Percentiles rank a stretch among this genome's conserved stretches.
Conservation (phyloP, 2,797 vertebrate species). For the Cynopterus sphinx region DNA sequence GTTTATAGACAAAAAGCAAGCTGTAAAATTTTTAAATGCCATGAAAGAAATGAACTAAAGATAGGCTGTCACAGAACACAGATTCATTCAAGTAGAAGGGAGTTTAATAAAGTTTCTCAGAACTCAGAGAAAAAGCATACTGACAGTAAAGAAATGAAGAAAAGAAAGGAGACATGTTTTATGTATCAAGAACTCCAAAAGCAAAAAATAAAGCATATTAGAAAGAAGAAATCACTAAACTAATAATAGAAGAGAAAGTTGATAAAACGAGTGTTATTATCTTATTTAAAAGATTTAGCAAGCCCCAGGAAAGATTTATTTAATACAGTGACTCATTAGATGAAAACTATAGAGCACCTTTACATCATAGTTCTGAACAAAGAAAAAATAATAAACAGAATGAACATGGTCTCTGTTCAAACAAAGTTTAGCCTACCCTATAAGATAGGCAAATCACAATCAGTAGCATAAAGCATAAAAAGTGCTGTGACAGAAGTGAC, state of each 20-base stretch:
- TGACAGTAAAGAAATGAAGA: neutral
- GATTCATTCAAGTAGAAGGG: neutral
- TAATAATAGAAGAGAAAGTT: neutral
- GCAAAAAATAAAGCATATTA: neutral
- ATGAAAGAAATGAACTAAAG: neutral
- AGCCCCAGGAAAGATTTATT: neutral
- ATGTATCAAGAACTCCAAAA: neutral
- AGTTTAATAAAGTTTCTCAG: slow-evolving; percentile 24
- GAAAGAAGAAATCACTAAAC: neutral
- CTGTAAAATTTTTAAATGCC: neutral
- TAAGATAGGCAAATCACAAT: neutral
- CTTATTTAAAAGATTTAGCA: neutral
- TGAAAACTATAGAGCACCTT: neutral
- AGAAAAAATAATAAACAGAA: neutral
- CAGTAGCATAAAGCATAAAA: neutral
- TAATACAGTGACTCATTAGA: neutral
- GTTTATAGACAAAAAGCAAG: neutral
- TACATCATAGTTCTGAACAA: neutral
- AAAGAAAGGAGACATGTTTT: neutral
- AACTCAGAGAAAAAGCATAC: neutral
- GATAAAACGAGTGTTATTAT: neutral
- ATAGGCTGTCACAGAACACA: neutral
- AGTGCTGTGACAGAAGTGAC: neutral
- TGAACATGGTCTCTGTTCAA: neutral
- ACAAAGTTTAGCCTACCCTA: neutral